Evolutionary conservation across 1,140 invertebrate species (phyloP), one percentile per base, ranked within the genome.

Genomic region (Epicauta chinensis): DNA sequence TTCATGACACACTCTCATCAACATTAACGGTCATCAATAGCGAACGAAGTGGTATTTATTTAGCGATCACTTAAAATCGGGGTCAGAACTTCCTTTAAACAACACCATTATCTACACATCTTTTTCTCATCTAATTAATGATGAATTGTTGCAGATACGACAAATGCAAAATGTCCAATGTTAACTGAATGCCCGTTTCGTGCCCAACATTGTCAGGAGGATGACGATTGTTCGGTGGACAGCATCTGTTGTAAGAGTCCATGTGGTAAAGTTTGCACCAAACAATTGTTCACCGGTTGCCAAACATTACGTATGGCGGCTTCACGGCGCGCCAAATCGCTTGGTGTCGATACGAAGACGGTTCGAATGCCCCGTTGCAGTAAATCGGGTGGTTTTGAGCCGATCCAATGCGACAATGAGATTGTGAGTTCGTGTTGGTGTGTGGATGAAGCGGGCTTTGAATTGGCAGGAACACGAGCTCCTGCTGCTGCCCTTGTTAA

Each of bases 341-440:
- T 85, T 14, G 77, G 78, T 2, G 56, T 75, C 2, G 67, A 71
- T 9, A 67, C 67, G 1, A 72, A 73, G 2, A 49, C 59, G 2
- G 74, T 87, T n/a, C 73, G 81, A 4, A 72, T 84, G 13, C 87
- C 87, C 0, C 73, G 81, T 4, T 91, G 88, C 62, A 74, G 78
- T 59, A 71, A 73, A 3, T 77, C 79, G 12, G 88, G 88, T 2
- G 81, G 83, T 51, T 92, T 90, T 59, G 84, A 88, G 63, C 73
- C 75, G 16, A 74, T 91, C 11, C 89, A 92, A 66, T 91, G 88
- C 62, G 77, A 80, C 29, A 79, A 81, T 30, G 77, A 78, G 29
- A 77, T 78, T 23, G 73, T 80, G 38, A 79, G 75, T 53, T 73
- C 73, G n/a, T 91, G 88, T 63, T 92, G 85, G 84, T 91, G 89